These are phyloP conservation scores for Eueides isabella DNA, from an alignment of 1,140 invertebrate genomes.

Conservation along the genomic window DNA sequence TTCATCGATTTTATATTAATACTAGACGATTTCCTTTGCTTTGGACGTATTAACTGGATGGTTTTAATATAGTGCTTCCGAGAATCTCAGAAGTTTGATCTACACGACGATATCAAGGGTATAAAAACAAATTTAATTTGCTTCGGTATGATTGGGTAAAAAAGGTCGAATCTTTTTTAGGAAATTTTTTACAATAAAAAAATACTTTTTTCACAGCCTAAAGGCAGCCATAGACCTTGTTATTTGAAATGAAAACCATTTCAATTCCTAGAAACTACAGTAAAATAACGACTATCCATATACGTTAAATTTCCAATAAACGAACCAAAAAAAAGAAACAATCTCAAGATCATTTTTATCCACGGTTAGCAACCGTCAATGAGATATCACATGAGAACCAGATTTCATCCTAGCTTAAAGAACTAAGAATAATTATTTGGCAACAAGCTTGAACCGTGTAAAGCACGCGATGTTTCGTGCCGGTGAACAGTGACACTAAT, in stretches of 20 bases:
- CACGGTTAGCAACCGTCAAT: not conserved
- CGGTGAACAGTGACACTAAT: slow-evolving; percentile 42
- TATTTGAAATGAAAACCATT: no score
- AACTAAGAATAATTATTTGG: slow-evolving; percentile 50
- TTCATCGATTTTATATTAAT: slow-evolving; percentile 1
- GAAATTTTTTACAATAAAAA: no score
- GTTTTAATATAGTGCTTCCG: no score
- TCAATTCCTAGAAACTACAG: no score
- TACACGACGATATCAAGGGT: no score
- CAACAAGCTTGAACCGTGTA: slow-evolving; percentile 41
- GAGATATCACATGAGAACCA: not conserved
- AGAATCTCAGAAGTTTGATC: not conserved
- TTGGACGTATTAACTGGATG: not conserved
- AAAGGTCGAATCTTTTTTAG: no score
- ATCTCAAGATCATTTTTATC: not conserved
- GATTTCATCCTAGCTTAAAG: slow-evolving; percentile 8
- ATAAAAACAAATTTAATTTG: no score
- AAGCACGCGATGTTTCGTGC: slow-evolving; percentile 64
- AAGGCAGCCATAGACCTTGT: no score
- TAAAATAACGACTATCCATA: no score
- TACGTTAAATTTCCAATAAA: no score
- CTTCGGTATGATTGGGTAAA: no score
- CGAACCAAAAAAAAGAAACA: not conserved
- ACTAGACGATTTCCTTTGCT: slow-evolving; percentile 6
- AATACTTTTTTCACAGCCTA: no score